These are phyloP conservation scores for Lagodon rhomboides DNA, from an alignment of 2,797 vertebrate genomes.

Conservation along the genomic window DNA sequence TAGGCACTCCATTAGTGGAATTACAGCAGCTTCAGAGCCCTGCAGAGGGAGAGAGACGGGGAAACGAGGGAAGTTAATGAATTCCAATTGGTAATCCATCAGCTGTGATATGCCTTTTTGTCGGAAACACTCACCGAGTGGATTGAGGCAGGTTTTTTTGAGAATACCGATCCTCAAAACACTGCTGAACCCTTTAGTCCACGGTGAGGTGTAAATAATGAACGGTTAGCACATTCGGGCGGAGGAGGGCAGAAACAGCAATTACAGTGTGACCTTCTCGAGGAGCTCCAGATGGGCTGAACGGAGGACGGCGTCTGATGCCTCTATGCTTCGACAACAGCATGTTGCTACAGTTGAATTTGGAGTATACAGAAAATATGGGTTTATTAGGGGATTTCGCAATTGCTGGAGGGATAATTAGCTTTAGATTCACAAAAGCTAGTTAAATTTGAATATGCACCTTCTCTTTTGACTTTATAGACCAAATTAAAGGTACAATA, in stretches of 20 bases:
- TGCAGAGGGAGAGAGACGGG: slow-evolving; percentile 50
- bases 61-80: slow-evolving; percentile 59
- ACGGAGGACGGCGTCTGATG: neutral
- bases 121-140: slow-evolving; percentile 27
- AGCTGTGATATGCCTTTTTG: slow-evolving; percentile 45
- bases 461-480: neutral
- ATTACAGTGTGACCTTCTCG: slow-evolving; percentile 15
- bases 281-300: slow-evolving; percentile 28
- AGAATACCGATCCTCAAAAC: slow-evolving; percentile 2
- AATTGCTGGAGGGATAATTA: neutral
- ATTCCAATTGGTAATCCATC: slow-evolving; percentile 58
- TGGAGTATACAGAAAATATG: neutral
- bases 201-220: slow-evolving; percentile 20
- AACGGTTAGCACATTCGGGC: slow-evolving; percentile 10
- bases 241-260: slow-evolving; percentile 11
- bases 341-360: neutral
- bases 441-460: neutral
- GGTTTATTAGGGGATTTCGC: neutral
- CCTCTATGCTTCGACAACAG: neutral
- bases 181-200: neutral
- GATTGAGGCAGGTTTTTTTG: neutral
- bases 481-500: no score
- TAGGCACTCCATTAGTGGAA: slow-evolving; percentile 80
- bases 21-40: slow-evolving; percentile 70
- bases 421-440: neutral